Conservation (phyloP, 2,797 vertebrate genomes). For the Poecilia wingei region DNA sequence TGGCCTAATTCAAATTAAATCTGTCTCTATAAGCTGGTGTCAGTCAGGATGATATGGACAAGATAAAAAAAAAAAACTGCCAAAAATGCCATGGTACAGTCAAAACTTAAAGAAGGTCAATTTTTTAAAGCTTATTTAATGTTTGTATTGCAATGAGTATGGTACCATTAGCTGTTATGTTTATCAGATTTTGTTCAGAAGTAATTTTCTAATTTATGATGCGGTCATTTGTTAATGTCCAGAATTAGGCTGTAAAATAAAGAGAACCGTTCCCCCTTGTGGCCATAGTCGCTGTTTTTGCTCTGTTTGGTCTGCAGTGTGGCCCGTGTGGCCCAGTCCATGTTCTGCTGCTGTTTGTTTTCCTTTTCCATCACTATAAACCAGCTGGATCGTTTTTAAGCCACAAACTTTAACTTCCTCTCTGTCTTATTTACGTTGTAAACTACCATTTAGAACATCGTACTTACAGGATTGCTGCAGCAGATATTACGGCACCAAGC, state of each 20-base stretch:
- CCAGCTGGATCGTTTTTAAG: conserved; percentile 36
- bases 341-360: conserved; percentile 28
- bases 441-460: conserved; percentile 12
- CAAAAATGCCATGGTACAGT: neutral
- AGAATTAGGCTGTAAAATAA: neutral
- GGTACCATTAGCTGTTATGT: accelerated
- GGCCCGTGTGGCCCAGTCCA: neutral
- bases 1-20: neutral
- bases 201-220: neutral
- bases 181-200: neutral
- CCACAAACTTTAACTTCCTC: conserved; percentile 43
- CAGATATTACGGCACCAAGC: neutral
- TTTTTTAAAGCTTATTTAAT: neutral
- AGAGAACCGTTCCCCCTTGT: neutral
- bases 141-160: neutral
- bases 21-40: neutral
- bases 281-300: neutral
- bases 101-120: neutral
- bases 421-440: conserved; percentile 31
- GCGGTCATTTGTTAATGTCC: neutral
- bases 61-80: neutral
- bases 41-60: neutral
- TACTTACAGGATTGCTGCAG: neutral
- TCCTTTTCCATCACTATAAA: conserved; percentile 44
- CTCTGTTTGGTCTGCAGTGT: conserved; percentile 2